These are phyloP conservation scores for Phaonia tiefii DNA, from an alignment of 2,888 invertebrate genomes.

Conservation along the genomic window DNA sequence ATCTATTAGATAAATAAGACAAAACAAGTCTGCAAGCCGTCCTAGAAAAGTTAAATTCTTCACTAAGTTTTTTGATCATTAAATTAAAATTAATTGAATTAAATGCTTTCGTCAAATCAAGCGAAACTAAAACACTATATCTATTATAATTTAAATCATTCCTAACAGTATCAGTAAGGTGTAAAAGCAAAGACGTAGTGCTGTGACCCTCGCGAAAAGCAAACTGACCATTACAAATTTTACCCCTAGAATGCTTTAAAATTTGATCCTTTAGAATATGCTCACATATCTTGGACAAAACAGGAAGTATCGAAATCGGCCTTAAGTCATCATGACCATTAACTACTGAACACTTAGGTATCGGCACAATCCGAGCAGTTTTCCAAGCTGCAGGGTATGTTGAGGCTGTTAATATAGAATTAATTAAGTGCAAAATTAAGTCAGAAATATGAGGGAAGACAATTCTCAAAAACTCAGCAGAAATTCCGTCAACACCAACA, in stretches of 20 bases:
- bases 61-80: background rate
- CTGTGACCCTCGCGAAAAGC: too few species aligned
- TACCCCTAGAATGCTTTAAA: background rate
- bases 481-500: constrained; percentile 2
- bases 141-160: background rate
- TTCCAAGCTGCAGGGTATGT: background rate
- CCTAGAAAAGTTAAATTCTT: background rate
- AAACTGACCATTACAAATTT: background rate
- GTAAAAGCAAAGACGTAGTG: too few species aligned
- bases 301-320: too few species aligned
- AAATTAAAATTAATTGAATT: background rate
- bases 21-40: background rate
- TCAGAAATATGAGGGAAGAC: background rate
- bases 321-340: background rate
- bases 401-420: background rate
- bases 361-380: background rate
- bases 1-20: constrained; percentile 13
- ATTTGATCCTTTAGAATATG: too few species aligned
- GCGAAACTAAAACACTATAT: background rate
- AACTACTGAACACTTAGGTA: background rate
- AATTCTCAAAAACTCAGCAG: constrained; percentile 4
- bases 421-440: background rate
- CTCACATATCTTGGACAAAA: too few species aligned
- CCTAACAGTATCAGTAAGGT: background rate
- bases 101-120: constrained; percentile 10